Evolutionary conservation across 2,113 vertebrate species (phyloP), one percentile per base, ranked within the genome.

Genomic region (Onychostruthus taczanowskii): DNA sequence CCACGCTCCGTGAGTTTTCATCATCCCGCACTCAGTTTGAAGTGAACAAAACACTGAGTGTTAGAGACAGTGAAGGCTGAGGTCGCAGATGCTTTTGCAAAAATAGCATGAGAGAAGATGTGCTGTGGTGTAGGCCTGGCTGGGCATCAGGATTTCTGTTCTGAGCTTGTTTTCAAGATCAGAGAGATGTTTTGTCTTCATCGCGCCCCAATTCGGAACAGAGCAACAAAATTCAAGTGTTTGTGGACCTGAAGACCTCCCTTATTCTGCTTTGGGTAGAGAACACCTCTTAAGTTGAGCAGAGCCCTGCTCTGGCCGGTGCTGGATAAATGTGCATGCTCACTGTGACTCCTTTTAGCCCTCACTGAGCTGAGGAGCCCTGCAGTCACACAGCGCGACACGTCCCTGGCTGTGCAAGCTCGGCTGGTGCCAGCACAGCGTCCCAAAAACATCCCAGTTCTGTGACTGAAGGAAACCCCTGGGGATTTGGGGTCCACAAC

Each of bases 361-460:
- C 16, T 41, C 7, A 11, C 8, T 17, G 4, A 5, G 23, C 2
- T 0, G 13, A 56, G 43, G 64, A 70, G 41, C 53, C 1, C 1
- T 17, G 35, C 23, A 10, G 18, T 16, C 0, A 0, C 47, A 2
- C 26, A 16, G 31, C 0, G 0, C 18, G 49, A 23, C 0, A 0
- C 4, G 52, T 39, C 77, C 68, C 43, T 67, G 68, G 63, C 56
- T 13, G 49, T 4, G 5, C 2, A 4, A 74, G 49, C 72, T 18
- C 6, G 46, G 39, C 68, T 74, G 27, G 21, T 41, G 41, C 53
- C 67, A 90, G 67, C 41, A 6, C 7, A 23, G 41, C 55, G 37
- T 59, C 80, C 59, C 50, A 20, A 7, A 11, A 55, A 8, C 3
- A 3, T 39, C 55, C 33, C 39, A 47, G 17, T 14, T 47, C 16